These are phyloP conservation scores for Eupithecia inturbata DNA, from an alignment of 2,888 invertebrate species.

Conservation along the genomic window DNA sequence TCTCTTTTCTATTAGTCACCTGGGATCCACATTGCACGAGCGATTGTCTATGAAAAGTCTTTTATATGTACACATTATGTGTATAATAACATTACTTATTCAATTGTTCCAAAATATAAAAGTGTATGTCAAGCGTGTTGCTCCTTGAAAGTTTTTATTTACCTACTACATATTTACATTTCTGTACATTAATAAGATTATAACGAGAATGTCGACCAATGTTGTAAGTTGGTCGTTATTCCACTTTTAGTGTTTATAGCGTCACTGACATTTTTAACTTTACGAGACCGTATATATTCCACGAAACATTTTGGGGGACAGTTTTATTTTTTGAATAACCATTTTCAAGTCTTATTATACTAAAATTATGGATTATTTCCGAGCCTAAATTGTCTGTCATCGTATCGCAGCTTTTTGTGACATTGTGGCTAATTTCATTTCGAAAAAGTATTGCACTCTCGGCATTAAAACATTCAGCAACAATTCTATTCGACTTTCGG, in stretches of 20 bases:
- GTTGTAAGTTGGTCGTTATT: conserved; percentile 33
- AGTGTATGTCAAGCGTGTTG: neutral
- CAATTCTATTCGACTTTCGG: neutral
- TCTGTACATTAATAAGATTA: conserved; percentile 19
- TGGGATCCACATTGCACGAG: neutral
- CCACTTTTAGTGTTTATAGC: conserved; percentile 39
- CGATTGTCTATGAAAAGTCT: neutral
- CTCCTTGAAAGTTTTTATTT: neutral
- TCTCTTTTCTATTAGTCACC: neutral
- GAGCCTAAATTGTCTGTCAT: conserved; percentile 16
- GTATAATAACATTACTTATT: neutral
- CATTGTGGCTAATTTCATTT: neutral
- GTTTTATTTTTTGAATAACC: conserved; percentile 35
- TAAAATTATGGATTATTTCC: conserved; percentile 19
- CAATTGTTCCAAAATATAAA: neutral
- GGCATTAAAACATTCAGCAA: neutral
- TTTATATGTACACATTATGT: too few species aligned
- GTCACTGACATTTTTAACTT: conserved; percentile 37
- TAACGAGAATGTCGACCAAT: conserved; percentile 16
- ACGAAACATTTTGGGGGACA: conserved; percentile 36
- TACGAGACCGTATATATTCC: conserved; percentile 41
- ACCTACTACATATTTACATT: neutral
- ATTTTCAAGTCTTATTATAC: conserved; percentile 24
- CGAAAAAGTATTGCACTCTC: neutral
- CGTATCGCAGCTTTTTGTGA: conserved; percentile 1